phyloP scores from a whole-genome alignment of 92 coral and sea anemone species.

The Porites divaricata region DNA sequence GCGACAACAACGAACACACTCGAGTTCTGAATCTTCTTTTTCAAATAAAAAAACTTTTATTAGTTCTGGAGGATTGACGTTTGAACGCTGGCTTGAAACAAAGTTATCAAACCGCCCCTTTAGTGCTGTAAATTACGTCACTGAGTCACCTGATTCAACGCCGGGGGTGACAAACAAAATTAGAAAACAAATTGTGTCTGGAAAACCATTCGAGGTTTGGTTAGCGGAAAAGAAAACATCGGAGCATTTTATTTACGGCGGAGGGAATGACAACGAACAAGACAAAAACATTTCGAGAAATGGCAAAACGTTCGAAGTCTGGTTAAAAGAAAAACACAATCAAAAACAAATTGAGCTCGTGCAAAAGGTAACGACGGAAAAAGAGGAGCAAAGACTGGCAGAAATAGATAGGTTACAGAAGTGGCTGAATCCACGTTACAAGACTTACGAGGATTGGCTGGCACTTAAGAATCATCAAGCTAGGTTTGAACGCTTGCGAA shows the following conservation, averaged over 20 bases:
- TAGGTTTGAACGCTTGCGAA: conserved; percentile 74
- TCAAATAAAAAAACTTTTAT: conserved; percentile 58
- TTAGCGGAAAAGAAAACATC: conserved; percentile 74
- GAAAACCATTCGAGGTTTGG: conserved; percentile 83
- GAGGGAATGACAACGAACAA: conserved; percentile 15
- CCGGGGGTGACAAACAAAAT: conserved; percentile 29
- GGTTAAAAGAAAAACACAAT: conserved; percentile 87
- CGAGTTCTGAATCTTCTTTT: conserved; percentile 60
- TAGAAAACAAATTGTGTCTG: conserved; percentile 57
- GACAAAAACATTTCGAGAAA: conserved; percentile 43
- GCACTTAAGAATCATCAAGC: conserved; percentile 81
- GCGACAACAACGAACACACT: conserved; percentile 51
- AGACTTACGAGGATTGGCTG: conserved; percentile 95
- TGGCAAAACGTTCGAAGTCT: conserved; percentile 88
- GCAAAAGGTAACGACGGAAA: conserved; percentile 78
- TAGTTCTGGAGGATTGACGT: conserved; percentile 76
- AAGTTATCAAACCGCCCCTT: conserved; percentile 53
- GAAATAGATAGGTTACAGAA: conserved; percentile 63
- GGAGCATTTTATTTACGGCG: conserved; percentile 28
- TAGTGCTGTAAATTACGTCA: conserved; percentile 51
- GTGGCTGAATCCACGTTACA: conserved; percentile 79
- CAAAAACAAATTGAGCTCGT: conserved; percentile 74
- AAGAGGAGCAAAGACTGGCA: conserved; percentile 60
- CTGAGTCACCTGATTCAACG: conserved; percentile 41
- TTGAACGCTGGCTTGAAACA: conserved; percentile 90